Percentiles rank a stretch among this genome's conserved stretches.
Evolutionary conservation across 2,113 vertebrate species (phyloP).

Genomic region (Larimichthys crocea): DNA sequence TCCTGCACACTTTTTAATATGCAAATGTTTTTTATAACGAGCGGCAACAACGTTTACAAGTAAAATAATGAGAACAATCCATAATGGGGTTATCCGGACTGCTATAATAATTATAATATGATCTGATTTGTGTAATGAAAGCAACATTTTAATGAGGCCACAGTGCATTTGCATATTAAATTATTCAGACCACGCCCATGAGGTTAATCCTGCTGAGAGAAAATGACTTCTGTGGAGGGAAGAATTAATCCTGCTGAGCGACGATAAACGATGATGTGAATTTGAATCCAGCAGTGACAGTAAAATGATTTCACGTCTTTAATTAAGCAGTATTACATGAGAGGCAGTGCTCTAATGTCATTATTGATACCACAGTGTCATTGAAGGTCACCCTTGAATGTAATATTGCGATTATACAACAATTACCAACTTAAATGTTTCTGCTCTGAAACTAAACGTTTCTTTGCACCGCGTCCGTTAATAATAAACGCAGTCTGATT

Average conservation of each 20-base stretch:
- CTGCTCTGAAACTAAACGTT: too few relatives aligned
- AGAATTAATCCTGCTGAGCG: background rate
- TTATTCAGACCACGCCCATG: slow-evolving; percentile 14
- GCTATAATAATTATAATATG: background rate
- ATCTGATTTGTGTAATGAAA: slow-evolving; percentile 24
- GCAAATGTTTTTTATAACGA: background rate
- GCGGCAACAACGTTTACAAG: background rate
- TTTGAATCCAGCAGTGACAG: background rate
- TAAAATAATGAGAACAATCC: background rate
- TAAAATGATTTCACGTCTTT: background rate
- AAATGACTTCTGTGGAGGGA: slow-evolving; percentile 1
- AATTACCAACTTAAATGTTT: too few relatives aligned
- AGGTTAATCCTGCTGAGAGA: slow-evolving; percentile 25
- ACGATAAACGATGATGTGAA: background rate
- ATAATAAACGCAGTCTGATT: too few relatives aligned
- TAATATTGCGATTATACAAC: too few relatives aligned
- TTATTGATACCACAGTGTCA: too few relatives aligned
- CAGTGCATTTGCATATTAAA: slow-evolving; percentile 16
- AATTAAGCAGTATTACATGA: too few relatives aligned
- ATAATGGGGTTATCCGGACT: slow-evolving; percentile 1
- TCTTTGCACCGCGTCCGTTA: too few relatives aligned
- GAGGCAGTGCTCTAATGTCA: too few relatives aligned
- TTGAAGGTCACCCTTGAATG: too few relatives aligned
- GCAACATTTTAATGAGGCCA: background rate
- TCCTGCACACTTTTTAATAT: background rate